These are phyloP conservation scores for Drosophila pseudoananassae DNA, from an alignment of 1,140 invertebrate species.

Conservation along the genomic window DNA sequence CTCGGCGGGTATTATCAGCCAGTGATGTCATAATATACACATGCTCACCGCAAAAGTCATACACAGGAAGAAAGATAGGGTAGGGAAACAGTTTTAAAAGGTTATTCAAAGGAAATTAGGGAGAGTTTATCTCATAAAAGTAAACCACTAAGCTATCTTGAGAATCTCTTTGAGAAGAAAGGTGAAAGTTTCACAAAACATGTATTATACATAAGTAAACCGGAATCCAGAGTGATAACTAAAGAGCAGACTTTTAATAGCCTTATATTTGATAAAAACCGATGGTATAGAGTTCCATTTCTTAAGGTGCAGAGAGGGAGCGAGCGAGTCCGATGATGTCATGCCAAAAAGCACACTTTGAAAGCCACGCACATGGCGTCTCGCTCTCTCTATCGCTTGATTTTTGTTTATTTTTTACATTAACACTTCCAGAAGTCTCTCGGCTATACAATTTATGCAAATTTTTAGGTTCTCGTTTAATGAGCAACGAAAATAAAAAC, in stretches of 20 bases:
- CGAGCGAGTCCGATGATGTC: constrained; percentile 57
- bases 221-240: too few relatives aligned
- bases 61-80: constrained; percentile 7
- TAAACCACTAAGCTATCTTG: too few relatives aligned
- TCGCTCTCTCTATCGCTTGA: constrained; percentile 9
- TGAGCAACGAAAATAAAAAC: constrained; percentile 20
- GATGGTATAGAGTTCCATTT: not conserved
- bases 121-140: too few relatives aligned
- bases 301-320: not conserved
- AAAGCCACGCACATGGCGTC: constrained; percentile 61
- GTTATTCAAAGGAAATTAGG: too few relatives aligned
- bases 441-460: constrained; percentile 31
- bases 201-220: too few relatives aligned
- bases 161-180: too few relatives aligned
- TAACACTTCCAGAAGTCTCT: constrained; percentile 67
- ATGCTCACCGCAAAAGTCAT: not conserved
- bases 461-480: constrained; percentile 19
- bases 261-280: too few relatives aligned
- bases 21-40: constrained; percentile 74
- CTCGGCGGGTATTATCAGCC: constrained; percentile 17
- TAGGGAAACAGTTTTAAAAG: not conserved
- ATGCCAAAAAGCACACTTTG: constrained; percentile 54
- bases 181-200: too few relatives aligned
- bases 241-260: too few relatives aligned
- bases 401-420: constrained; percentile 75